Percentiles rank a stretch among this genome's conserved stretches.
Conservation (phyloP, 2,797 vertebrate genomes). For the Propithecus perrieri region DNA sequence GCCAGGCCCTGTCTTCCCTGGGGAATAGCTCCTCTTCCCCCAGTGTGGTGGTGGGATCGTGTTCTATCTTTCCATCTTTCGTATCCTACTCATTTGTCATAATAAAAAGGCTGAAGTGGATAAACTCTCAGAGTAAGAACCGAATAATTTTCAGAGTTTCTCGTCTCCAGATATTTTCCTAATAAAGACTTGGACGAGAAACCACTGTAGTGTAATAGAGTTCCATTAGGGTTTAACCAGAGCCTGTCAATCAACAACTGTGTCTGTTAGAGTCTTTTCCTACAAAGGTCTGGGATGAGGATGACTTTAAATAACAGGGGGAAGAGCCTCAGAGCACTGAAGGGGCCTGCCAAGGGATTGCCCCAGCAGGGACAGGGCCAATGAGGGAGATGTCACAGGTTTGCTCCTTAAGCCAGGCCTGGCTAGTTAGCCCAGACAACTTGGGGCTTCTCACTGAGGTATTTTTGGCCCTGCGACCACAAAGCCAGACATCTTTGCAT, state of each 20-base stretch:
- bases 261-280: neutral
- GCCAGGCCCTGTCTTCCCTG: neutral
- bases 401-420: neutral
- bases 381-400: accelerated
- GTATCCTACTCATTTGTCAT: neutral
- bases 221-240: neutral
- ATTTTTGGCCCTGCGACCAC: neutral
- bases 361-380: neutral
- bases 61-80: neutral
- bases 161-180: neutral
- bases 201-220: neutral
- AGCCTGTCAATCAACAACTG: neutral
- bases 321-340: neutral
- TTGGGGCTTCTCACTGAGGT: neutral
- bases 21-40: neutral
- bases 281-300: neutral
- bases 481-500: neutral
- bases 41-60: too few relatives aligned
- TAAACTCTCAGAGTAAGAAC: neutral
- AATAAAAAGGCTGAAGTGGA: neutral
- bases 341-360: neutral
- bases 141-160: neutral
- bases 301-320: neutral
- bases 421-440: neutral
- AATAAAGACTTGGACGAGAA: neutral